Evolutionary conservation across 2,888 invertebrate genomes (phyloP), one percentile per base, ranked within the genome.

Genomic region (Argyresthia goedartella): DNA sequence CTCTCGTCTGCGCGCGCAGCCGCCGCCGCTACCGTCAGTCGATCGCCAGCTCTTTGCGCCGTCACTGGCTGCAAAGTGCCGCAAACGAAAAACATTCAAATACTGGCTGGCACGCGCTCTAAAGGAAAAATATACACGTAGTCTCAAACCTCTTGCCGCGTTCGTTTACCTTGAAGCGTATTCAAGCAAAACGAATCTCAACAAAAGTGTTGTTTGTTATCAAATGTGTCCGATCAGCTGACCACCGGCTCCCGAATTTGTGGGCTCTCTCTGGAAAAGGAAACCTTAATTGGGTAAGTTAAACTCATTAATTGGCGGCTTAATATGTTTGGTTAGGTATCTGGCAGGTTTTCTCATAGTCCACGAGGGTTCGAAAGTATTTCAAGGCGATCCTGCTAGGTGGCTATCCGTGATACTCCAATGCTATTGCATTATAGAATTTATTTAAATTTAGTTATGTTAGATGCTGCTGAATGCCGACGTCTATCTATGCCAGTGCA

Each of bases 331-430:
- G 71, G 69, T 66, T 61, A n/a, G 66, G 72, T 76, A 68, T 64
- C 33, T 39, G 35, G 44, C 79, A 81, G 75, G 73, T 75, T 81
- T 82, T 79, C 76, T 76, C 76, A 74, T 80, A 77, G 73, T 76
- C 74, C 74, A 75, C 73, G 71, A 74, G 67, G 62, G 74, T 76
- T 82, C 65, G 85, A 86, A 86, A 86, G 86, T 85, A 82, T 86
- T 86, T 79, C 86, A 86, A 86, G 86, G 86, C 74, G 73, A 82
- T 78, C 82, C 59, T 53, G 55, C 53, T 52, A 47, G 52, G 52
- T 79, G 80, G 70, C 66, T 70, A 73, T 71, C 62, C 63, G 65
- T 66, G 64, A 62, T 67, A 62, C 71, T 25, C 25, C 39, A 35
- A 53, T 51, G 57, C 59, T 60, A 57, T 58, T 56, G 56, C n/a